Evolutionary conservation across 1,140 invertebrate species (phyloP), one percentile per base, ranked within the genome.

Genomic region (Saccostrea cuccullata): DNA sequence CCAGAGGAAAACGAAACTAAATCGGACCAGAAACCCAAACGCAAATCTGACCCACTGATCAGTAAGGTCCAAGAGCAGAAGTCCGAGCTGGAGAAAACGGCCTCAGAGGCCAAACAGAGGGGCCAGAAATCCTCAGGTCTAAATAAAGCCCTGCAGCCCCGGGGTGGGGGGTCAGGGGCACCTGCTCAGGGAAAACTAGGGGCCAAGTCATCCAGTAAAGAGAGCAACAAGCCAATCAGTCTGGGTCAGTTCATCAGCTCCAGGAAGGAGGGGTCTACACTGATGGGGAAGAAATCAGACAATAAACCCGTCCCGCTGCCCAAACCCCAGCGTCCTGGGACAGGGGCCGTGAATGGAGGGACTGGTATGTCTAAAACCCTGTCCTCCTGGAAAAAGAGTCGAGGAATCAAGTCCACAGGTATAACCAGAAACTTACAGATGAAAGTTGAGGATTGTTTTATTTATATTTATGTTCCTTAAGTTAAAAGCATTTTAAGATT

Each of bases 351-450:
- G 55, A n/a, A 55, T 84, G 58, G 82, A 3, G 55, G 85, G 15
- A 36, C 86, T n/a, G 90, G 86, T 23, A 84, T 92, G 73, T 91
- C 91, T 6, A 92, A 91, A 89, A 92, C 91, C 70, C 82, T 92
- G 67, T 91, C 91, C 23, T 90, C 90, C 30, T 92, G 91, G 91
- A 92, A 92, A 55, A 92, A 92, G 64, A 92, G 89, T 30, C 85
- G 91, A 87, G 87, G 88, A 56, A 88, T 92, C 11, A 90, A 89
- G 23, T 85, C 88, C 12, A 55, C 70, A 56, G 84, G 86, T 86
- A 30, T 47, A 47, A 0, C 13, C 17, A 36, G 0, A 36, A 36
- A 17, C 26, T 82, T 20, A 82, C 15, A 47, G 73, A 47, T 30
- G 0, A 30, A 82, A 47, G 26, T 82, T 23, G 3, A 23, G 5